phyloP scores from a whole-genome alignment of 2,888 invertebrate species.

The Polyommatus iphigenia region DNA sequence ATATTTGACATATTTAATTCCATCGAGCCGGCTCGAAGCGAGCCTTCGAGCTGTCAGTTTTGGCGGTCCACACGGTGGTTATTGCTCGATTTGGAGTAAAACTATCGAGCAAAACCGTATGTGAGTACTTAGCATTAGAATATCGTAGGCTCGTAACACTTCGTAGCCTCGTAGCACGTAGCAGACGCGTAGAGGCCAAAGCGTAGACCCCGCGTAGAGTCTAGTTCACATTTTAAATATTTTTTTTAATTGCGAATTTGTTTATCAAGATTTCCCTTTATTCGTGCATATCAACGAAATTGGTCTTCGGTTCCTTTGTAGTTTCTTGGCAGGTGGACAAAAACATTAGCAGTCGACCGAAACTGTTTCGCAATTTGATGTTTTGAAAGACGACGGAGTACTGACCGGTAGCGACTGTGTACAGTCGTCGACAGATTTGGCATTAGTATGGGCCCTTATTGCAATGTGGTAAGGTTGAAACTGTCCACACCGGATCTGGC shows the following conservation, averaged over 20 bases:
- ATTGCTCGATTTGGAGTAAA: too few relatives aligned
- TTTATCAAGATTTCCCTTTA: not conserved
- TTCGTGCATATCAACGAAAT: not conserved
- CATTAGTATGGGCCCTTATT: not conserved
- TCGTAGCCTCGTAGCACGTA: not conserved
- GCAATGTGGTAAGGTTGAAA: too few relatives aligned
- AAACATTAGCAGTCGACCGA: not conserved
- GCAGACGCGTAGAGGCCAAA: not conserved
- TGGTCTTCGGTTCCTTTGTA: constrained; percentile 3
- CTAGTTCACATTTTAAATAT: not conserved
- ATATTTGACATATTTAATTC: too few relatives aligned
- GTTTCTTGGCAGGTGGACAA: constrained; percentile 7
- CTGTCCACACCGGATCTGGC: too few relatives aligned
- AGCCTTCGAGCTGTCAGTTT: too few relatives aligned
- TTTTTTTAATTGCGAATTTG: not conserved
- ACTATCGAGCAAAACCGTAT: too few relatives aligned
- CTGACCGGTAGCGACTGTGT: not conserved
- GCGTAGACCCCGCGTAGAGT: not conserved
- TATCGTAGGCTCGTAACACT: not conserved
- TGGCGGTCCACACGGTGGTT: too few relatives aligned
- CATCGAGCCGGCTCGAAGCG: too few relatives aligned
- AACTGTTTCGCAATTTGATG: constrained; percentile 1
- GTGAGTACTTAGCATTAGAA: too few relatives aligned
- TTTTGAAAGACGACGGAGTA: not conserved
- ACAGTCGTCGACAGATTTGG: not conserved